Evolutionary conservation across 2,888 invertebrate genomes (phyloP).

Genomic region (Molorchus minor): DNA sequence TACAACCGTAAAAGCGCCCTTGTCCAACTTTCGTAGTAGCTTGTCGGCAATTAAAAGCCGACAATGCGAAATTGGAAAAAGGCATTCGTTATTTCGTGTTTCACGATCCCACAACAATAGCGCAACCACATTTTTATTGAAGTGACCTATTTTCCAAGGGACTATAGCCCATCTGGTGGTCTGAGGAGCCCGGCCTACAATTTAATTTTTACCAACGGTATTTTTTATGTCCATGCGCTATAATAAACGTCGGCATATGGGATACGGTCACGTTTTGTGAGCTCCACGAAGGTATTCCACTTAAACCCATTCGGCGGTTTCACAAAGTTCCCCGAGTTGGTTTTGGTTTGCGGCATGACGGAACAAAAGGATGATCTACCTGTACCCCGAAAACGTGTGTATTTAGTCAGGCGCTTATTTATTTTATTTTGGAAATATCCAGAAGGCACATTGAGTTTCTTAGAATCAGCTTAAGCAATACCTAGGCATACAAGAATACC

Average conservation of each 20-base stretch:
- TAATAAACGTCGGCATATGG: conserved; percentile 54
- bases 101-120: conserved; percentile 14
- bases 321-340: too few species aligned
- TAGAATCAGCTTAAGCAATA: too few species aligned
- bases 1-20: conserved; percentile 26
- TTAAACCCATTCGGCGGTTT: conserved; percentile 30
- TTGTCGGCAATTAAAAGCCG: conserved; percentile 2
- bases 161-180: conserved; percentile 21
- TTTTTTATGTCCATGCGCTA: conserved; percentile 50
- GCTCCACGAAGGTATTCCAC: conserved; percentile 43
- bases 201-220: conserved; percentile 53
- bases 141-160: conserved; percentile 23
- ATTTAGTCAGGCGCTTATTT: conserved; percentile 6
- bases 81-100: conserved; percentile 1
- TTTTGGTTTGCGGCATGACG: background rate
- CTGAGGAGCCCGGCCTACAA: conserved; percentile 41
- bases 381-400: background rate
- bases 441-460: too few species aligned
- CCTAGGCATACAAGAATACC: too few species aligned
- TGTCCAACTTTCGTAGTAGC: conserved; percentile 16
- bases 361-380: conserved; percentile 4
- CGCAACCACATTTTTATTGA: conserved; percentile 13
- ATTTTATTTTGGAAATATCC: too few species aligned
- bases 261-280: conserved; percentile 54
- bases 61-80: conserved; percentile 5